Percentiles rank a stretch among this genome's conserved stretches.
These are phyloP conservation scores for Spinus pinus DNA, from an alignment of 2,797 vertebrate genomes.

Conservation along the genomic window DNA sequence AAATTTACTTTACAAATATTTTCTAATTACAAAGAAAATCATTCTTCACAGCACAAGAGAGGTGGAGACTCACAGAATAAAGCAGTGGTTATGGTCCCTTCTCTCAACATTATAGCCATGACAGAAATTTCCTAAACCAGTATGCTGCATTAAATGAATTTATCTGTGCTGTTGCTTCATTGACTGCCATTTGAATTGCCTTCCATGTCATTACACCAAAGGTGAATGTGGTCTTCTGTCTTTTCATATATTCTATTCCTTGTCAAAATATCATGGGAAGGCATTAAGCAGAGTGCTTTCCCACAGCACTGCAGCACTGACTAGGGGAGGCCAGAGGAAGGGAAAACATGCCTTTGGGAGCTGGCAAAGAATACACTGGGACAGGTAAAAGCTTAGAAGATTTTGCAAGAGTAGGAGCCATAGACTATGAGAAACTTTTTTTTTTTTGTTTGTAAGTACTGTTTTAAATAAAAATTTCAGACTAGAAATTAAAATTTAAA, in stretches of 20 bases:
- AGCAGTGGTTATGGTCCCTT: not conserved
- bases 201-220: not conserved
- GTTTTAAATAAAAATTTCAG: constrained; percentile 75
- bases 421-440: constrained; percentile 17
- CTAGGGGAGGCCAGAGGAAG: not conserved
- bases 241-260: not conserved
- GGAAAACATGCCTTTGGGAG: not conserved
- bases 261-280: not conserved
- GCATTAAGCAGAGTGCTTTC: constrained; percentile 20
- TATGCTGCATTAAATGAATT: not conserved
- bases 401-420: not conserved
- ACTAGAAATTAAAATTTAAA: constrained; percentile 79
- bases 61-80: not conserved
- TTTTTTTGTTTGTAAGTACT: constrained; percentile 63
- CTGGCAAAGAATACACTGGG: not conserved
- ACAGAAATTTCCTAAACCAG: not conserved
- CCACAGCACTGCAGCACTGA: not conserved
- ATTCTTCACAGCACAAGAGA: not conserved
- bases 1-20: not conserved
- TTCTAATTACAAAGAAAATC: not conserved
- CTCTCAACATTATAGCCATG: not conserved
- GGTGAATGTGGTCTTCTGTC: not conserved
- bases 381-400: constrained; percentile 43
- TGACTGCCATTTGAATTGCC: not conserved
- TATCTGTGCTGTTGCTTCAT: not conserved